Conservation (phyloP, 2,113 vertebrate species). For the Phyllopteryx taeniolatus region DNA sequence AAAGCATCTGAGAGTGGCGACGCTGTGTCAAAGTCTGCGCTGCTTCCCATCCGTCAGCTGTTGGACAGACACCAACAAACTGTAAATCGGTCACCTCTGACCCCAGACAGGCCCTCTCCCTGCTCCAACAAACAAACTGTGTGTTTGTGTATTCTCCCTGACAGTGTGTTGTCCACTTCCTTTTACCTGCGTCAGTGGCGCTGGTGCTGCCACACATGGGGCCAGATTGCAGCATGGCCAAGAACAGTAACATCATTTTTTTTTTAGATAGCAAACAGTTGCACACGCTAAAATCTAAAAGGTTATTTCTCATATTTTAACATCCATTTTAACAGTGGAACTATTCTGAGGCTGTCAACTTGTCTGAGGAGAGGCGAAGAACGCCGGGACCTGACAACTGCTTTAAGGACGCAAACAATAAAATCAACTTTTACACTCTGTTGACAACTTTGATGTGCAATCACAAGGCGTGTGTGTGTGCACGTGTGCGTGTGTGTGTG, state of each 20-base stretch:
- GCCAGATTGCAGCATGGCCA: not conserved
- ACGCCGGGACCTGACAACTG: conserved; percentile 46
- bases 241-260: not conserved
- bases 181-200: not conserved
- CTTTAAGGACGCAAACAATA: conserved; percentile 60
- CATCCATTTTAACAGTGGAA: not conserved
- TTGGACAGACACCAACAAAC: conserved; percentile 71
- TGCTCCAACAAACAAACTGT: conserved; percentile 40
- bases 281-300: not conserved
- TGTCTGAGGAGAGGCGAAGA: conserved; percentile 13
- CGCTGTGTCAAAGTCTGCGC: conserved; percentile 27
- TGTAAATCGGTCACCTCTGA: conserved; percentile 62
- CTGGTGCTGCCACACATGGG: not conserved
- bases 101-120: conserved; percentile 12
- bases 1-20: conserved; percentile 38
- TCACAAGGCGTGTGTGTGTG: conserved; percentile 34
- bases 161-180: conserved; percentile 14
- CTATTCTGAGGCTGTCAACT: conserved; percentile 30
- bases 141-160: conserved; percentile 30
- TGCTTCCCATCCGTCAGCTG: conserved; percentile 63
- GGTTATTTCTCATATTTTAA: not conserved
- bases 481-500: conserved; percentile 11
- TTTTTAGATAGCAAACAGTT: not conserved
- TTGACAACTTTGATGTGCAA: conserved; percentile 69
- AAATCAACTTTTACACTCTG: conserved; percentile 65